A percentile compares a stretch with the other conserved stretches of the same genome.
These are phyloP conservation scores for Lycaon pictus DNA, from an alignment of 2,113 vertebrate species.

Conservation along the genomic window DNA sequence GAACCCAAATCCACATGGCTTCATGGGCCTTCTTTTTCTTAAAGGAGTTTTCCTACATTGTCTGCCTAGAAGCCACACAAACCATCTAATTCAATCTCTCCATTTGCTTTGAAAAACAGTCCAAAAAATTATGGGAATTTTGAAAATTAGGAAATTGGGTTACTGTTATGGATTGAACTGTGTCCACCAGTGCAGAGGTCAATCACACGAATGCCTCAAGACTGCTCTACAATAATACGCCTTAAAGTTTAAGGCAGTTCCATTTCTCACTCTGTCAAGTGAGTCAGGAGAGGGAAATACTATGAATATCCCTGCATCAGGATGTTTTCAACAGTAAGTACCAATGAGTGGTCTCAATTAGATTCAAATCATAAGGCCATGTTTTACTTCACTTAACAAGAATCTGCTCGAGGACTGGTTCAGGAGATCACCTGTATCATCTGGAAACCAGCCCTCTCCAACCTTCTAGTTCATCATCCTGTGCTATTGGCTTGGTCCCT, in stretches of 20 bases:
- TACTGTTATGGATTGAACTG: background rate
- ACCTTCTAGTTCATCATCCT: background rate
- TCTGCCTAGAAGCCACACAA: background rate
- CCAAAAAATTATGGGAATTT: background rate
- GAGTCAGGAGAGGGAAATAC: background rate
- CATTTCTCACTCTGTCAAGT: background rate
- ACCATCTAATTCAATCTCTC: background rate
- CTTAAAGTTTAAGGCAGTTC: background rate
- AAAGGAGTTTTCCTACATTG: background rate
- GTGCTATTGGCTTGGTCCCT: background rate
- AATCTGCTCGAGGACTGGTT: background rate
- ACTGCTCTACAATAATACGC: background rate
- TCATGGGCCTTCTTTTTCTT: too few species aligned
- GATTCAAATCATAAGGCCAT: too few species aligned
- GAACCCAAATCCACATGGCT: background rate
- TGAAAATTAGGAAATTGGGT: background rate
- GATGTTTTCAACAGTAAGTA: background rate
- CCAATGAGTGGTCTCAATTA: background rate
- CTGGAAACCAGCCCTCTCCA: background rate
- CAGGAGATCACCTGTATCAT: background rate
- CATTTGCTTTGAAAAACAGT: background rate
- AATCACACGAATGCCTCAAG: accelerated
- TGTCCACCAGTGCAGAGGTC: too few species aligned
- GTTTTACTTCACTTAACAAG: background rate
- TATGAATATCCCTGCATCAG: background rate